Base-by-base conservation (phyloP, 2,113 vertebrate species). In the Lamprotornis superbus region DNA sequence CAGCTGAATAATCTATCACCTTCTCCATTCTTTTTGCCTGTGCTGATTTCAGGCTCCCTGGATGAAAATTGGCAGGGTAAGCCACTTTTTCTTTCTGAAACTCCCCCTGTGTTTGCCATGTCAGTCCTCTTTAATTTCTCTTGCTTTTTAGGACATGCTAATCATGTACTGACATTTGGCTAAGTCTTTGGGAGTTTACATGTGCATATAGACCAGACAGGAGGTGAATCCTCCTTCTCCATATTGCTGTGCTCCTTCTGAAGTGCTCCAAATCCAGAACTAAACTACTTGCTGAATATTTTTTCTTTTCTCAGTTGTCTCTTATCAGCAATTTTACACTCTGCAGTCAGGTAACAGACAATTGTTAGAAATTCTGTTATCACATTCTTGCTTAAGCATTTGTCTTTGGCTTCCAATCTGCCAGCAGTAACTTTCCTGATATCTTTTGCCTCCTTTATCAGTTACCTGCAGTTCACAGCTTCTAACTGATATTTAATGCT, bases 311-410 rank as follows among this genome's bases (percentile, higher is more conserved):
- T 88, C 39, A 37, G 11, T 70, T 53, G 33, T 50, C 33, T 93
- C 59, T 63, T 89, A 77, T 59, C 80, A 92, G 60, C 27, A 81
- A 27, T 74, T 78, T 86, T 70, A 50, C 33, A 67, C 73, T 92
- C 68, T 81, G 18, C 39, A 28, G 46, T 83, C 81, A 83, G 59
- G 44, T 83, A 90, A 74, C 5, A 47, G 30, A n/a, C 40, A 73
- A 17, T 30, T 83, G 57, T 83, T 88, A 70, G 42, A 76, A 93
- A 85, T 90, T 95, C 52, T 92, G 63, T 80, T 92, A 78, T 74
- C 91, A 40, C 50, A 15, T 50, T 74, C 46, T 70, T 77, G 10
- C 71, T 90, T 55, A 90, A 86, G 39, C 64, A 52, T 63, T 89
- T 81, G 71, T 80, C 75, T 90, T 80, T 77, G 59, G 30, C 55